Percentiles rank a stretch among this genome's conserved stretches.
These are phyloP conservation scores for Frieseomelitta varia DNA, from an alignment of 1,140 invertebrate genomes.

Conservation along the genomic window DNA sequence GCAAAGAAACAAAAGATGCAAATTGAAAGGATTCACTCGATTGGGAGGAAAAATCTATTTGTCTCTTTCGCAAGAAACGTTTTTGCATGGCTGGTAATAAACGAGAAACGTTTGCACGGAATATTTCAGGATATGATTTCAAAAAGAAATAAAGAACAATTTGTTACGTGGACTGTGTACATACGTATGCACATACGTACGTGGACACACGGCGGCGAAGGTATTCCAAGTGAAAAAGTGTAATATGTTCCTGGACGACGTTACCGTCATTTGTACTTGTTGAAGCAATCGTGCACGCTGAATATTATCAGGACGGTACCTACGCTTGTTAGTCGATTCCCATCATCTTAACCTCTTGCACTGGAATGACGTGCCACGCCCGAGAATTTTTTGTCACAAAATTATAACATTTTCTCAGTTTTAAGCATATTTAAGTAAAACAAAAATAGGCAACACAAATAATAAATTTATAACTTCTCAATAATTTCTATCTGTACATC, in stretches of 20 bases:
- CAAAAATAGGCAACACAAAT: too few species aligned
- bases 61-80: neutral
- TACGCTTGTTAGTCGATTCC: neutral
- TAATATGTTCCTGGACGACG: constrained; percentile 7
- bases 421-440: too few species aligned
- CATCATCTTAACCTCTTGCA: too few species aligned
- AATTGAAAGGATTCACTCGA: neutral
- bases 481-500: too few species aligned
- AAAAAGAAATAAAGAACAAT: constrained; percentile 16
- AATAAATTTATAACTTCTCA: too few species aligned
- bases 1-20: neutral
- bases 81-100: neutral
- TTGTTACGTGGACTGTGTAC: neutral
- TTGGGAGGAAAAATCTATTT: neutral
- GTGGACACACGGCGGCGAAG: neutral
- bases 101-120: neutral
- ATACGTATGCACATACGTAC: neutral
- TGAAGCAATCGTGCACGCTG: constrained; percentile 21
- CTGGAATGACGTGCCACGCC: too few species aligned
- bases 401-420: too few species aligned
- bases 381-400: too few species aligned
- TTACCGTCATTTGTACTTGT: constrained; percentile 42
- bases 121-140: neutral
- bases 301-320: neutral
- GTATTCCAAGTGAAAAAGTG: constrained; percentile 15